Evolutionary conservation across 2,888 invertebrate species (phyloP).

Genomic region (Bibio marci): DNA sequence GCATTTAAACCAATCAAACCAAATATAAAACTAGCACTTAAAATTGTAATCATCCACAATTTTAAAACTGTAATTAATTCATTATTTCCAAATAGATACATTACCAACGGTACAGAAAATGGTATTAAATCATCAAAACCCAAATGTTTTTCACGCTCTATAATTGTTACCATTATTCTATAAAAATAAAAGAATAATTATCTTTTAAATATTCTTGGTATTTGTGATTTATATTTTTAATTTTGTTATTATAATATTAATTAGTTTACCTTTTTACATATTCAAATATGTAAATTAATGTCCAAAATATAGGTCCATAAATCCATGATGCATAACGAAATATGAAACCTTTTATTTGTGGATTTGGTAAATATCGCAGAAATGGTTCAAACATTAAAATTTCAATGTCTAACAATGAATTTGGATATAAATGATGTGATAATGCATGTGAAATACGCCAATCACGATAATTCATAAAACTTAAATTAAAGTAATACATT

Average conservation of each 20-base stretch:
- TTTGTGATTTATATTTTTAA: too few species aligned
- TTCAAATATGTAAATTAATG: conserved; percentile 18
- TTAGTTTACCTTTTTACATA: conserved; percentile 17
- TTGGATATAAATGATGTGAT: conserved; percentile 64
- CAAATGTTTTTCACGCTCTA: conserved; percentile 16
- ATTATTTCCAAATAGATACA: conserved; percentile 24
- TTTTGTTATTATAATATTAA: too few species aligned
- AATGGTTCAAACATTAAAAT: conserved; percentile 49
- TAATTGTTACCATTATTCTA: conserved; percentile 20
- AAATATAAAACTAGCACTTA: conserved; percentile 42
- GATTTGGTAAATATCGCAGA: conserved; percentile 42
- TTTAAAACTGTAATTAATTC: conserved; percentile 16
- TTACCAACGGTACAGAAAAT: conserved; percentile 27
- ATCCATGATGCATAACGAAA: conserved; percentile 35
- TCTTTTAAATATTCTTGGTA: not conserved
- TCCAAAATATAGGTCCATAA: conserved; percentile 30
- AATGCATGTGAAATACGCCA: conserved; percentile 60
- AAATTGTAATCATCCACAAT: conserved; percentile 37
- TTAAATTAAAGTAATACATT: conserved; percentile 60
- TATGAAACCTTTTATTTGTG: conserved; percentile 32
- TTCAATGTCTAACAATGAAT: conserved; percentile 58
- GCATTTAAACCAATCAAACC: conserved; percentile 48
- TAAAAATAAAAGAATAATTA: not conserved
- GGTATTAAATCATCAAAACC: conserved; percentile 28
- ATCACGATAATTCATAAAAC: conserved; percentile 40